Evolutionary conservation across 2,797 vertebrate genomes (phyloP).

Genomic region (Spizella passerina): DNA sequence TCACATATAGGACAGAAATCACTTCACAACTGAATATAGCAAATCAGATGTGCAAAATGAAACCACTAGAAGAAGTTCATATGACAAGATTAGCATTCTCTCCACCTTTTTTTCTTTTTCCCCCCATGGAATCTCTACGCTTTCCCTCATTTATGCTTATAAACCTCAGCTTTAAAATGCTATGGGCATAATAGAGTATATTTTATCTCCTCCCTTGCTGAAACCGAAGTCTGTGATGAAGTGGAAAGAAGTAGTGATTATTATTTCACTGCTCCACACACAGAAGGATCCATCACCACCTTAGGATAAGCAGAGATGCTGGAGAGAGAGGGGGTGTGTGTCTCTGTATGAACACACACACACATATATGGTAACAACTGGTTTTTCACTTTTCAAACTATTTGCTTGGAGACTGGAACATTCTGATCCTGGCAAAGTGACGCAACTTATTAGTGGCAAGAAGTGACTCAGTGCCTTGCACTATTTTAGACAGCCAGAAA

Average conservation of each 20-base stretch:
- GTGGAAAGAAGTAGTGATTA: background rate
- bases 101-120: background rate
- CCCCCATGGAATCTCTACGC: rapidly evolving
- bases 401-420: conserved; percentile 56
- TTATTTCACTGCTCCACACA: background rate
- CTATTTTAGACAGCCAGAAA: conserved; percentile 48
- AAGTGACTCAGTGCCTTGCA: conserved; percentile 49
- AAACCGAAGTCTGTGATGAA: background rate
- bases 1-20: background rate
- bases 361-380: background rate
- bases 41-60: background rate
- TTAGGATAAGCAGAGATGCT: background rate
- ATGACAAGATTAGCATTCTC: background rate
- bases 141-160: background rate
- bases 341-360: background rate
- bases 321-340: background rate
- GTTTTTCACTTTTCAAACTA: conserved; percentile 34
- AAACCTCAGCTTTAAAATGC: background rate
- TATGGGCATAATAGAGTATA: background rate
- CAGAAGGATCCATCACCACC: background rate
- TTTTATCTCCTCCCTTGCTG: background rate
- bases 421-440: conserved; percentile 54
- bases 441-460: conserved; percentile 47
- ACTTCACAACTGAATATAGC: background rate
- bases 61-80: background rate